Evolutionary conservation across 2,113 vertebrate species (phyloP).

Genomic region (rabbit (Oryctolagus cuniculus)): DNA sequence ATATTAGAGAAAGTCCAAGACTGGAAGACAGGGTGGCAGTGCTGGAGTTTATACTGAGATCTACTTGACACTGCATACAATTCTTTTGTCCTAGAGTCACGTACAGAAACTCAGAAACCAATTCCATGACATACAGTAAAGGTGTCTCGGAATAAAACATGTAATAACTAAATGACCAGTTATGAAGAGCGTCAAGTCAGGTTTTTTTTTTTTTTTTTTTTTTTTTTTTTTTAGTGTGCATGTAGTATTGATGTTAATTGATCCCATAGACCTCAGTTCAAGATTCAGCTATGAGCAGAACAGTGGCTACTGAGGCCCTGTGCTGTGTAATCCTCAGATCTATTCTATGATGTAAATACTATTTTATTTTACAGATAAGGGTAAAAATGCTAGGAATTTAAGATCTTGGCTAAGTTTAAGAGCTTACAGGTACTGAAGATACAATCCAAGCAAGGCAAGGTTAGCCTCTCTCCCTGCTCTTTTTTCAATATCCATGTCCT

Average conservation of each 20-base stretch:
- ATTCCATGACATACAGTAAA: neutral
- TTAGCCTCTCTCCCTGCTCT: neutral
- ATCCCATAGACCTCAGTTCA: neutral
- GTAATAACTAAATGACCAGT: neutral
- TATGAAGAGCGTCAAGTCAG: neutral
- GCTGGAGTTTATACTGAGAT: neutral
- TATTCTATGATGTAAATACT: neutral
- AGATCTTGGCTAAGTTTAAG: neutral
- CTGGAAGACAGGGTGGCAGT: neutral
- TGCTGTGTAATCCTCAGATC: neutral
- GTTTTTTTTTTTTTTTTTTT: neutral
- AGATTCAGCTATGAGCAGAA: neutral
- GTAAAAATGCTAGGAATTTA: constrained; percentile 4
- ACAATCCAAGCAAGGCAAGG: neutral
- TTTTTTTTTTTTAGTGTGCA: too few species aligned
- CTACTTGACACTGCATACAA: neutral
- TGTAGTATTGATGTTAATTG: neutral
- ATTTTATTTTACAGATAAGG: neutral
- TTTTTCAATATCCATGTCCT: neutral
- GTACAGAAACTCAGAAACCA: neutral
- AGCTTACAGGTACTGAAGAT: neutral
- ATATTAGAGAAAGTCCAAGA: neutral
- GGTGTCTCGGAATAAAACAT: neutral
- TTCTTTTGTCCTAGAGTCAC: neutral
- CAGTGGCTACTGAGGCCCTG: neutral